Evolutionary conservation across 1,140 invertebrate genomes (phyloP), one percentile per base, ranked within the genome.

Genomic region (Drosophila insularis): DNA sequence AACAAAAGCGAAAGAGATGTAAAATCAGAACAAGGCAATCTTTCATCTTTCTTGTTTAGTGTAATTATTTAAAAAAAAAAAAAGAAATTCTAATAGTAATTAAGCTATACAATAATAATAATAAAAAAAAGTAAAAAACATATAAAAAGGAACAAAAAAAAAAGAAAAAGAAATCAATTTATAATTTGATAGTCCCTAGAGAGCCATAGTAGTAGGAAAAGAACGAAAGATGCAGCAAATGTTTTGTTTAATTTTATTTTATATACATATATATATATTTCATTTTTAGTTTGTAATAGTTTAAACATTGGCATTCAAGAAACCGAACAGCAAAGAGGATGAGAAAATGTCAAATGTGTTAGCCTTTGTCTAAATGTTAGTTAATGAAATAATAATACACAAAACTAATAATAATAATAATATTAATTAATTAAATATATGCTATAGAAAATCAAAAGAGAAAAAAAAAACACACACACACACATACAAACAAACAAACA

Each of bases 161-260:
- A 19, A 46, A 50, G 21, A 3, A 11, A 21, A 19, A 19, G 43
- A n/a, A 50, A 21, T 50, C 5, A 27, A 50, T 50, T 19, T 50
- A n/a, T 40, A 65, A 72, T 54, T 72, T 72, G 31, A 19, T 72
- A 73, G 70, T 65, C 71, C 63, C 63, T 67, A 74, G 58, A 74
- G 61, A 85, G 68, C 81, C 78, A 74, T 85, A 85, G 81, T 68
- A 50, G 43, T 50, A 56, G 31, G 31, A 56, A 14, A 31, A 35
- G 54, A 27, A 58, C 10, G 8, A 31, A 37, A 14, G 14, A 19
- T 13, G 31, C 55, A 32, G 14, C 55, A 64, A 68, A 71, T 71
- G 82, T 89, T 87, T 87, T 89, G 75, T 87, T 50, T 87, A 89
- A 89, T 84, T 77, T 87, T 87, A 86, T 27, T 27, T 27, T 27